Conservation (phyloP, 2,797 vertebrate species). For the Martes flavigula region DNA sequence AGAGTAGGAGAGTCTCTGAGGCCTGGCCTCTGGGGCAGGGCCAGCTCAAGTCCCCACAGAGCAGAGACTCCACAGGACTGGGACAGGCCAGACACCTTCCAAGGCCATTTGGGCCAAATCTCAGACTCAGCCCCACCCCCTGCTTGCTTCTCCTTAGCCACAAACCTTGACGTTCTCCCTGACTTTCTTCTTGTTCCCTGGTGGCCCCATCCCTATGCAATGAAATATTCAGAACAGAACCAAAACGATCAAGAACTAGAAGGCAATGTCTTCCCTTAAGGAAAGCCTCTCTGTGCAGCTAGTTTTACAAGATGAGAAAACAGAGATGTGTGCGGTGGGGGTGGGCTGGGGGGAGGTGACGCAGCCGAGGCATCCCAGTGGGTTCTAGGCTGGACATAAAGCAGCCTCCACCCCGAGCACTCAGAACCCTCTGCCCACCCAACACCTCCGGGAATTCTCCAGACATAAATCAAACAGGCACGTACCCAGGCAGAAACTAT, state of each 20-base stretch:
- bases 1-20: background rate
- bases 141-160: background rate
- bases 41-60: background rate
- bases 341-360: background rate
- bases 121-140: background rate
- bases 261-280: background rate
- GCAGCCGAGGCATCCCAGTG: fast-evolving
- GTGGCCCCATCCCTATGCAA: background rate
- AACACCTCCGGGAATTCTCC: background rate
- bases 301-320: background rate
- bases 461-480: background rate
- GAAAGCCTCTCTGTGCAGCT: background rate
- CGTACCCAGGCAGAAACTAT: background rate
- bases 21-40: background rate
- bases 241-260: background rate
- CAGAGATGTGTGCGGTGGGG: background rate
- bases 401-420: too few relatives aligned
- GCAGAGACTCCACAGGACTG: background rate
- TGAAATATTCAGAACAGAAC: background rate
- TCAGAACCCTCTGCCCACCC: background rate
- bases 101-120: background rate
- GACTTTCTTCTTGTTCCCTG: background rate
- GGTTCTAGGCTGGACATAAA: background rate
- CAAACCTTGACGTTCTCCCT: background rate
- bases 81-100: background rate